Base-by-base conservation (phyloP, 1,140 invertebrate species). In the Hormaphis cornu region DNA sequence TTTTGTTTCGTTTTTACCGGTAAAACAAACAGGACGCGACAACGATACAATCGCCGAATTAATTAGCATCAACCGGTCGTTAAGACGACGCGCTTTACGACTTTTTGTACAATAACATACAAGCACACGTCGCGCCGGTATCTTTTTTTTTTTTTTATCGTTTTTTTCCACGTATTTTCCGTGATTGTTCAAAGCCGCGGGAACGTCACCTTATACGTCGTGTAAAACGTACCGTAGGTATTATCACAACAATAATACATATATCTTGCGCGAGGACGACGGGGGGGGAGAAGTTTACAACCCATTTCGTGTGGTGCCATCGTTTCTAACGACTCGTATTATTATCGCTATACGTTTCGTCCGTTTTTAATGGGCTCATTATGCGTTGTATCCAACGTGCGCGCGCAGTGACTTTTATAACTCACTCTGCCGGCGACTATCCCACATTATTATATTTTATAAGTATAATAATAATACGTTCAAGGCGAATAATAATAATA, bases 61-160 rank as follows among this genome's bases (percentile, higher is more conserved):
- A 66, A 66, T 66, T 66, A 66, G 61, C 61, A 50, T 48, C 50
- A 66, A 66, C 61, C n/a, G 61, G 28, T 18, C 61, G 28, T 66
- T 50, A 66, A 46, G 61, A 35, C 12, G 61, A 48, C 40, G 44
- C 35, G 16, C 44, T 50, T 66, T 50, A 66, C 44, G 44, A 66
- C 26, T 28, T 16, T 18, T 18, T 44, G 33, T 42, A 10, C n/a
- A n/a, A n/a, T n/a, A n/a, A n/a, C 2, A 6, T n/a, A 54, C 53
- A 10, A 20, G 18, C 53, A 56, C 44, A 48, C 20, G 44, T 48
- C n/a, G n/a, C n/a, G n/a, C n/a, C n/a, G n/a, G n/a, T n/a, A n/a
- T n/a, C n/a, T 44, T 44, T 20, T 20, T 44, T 20, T 20, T 18
- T 7, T 20, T 20, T 20, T 44, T 44, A 44, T 44, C 20, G 5